These are phyloP conservation scores for Ophion slaviceki DNA, from an alignment of 2,888 invertebrate genomes.

Conservation along the genomic window DNA sequence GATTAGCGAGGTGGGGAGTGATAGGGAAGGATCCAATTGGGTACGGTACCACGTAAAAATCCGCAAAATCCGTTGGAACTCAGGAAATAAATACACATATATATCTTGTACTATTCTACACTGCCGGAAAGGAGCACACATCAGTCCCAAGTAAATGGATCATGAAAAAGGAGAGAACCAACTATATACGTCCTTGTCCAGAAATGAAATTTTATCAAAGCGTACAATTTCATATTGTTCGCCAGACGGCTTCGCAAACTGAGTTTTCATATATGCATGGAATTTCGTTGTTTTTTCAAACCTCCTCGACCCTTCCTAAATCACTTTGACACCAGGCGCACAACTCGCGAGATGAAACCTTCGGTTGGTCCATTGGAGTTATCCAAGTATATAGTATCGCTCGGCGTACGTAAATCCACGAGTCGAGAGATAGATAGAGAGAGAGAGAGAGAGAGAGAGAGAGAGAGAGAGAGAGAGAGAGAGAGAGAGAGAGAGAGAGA, in stretches of 20 bases:
- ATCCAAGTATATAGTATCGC: background rate
- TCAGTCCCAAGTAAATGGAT: too few relatives aligned
- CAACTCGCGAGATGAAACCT: slow-evolving; percentile 1
- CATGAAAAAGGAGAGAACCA: too few relatives aligned
- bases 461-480: slow-evolving; percentile 10
- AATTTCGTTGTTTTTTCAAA: background rate
- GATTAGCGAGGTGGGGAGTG: too few relatives aligned
- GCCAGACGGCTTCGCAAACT: background rate
- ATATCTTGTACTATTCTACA: too few relatives aligned
- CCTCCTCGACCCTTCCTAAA: slow-evolving; percentile 38
- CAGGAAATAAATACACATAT: too few relatives aligned
- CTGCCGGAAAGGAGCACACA: too few relatives aligned
- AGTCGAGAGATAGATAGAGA: background rate
- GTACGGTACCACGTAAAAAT: too few relatives aligned
- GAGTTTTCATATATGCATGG: slow-evolving; percentile 8
- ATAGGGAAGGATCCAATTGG: too few relatives aligned
- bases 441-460: background rate
- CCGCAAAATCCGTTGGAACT: too few relatives aligned
- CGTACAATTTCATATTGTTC: background rate
- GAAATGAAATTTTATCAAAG: background rate
- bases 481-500: background rate
- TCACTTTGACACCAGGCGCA: slow-evolving; percentile 42
- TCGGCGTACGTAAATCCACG: slow-evolving; percentile 10
- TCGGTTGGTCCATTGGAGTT: background rate
- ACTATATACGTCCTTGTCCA: too few relatives aligned